phyloP scores from a whole-genome alignment of 2,888 invertebrate genomes.

The Zaprionus bogoriensis region DNA sequence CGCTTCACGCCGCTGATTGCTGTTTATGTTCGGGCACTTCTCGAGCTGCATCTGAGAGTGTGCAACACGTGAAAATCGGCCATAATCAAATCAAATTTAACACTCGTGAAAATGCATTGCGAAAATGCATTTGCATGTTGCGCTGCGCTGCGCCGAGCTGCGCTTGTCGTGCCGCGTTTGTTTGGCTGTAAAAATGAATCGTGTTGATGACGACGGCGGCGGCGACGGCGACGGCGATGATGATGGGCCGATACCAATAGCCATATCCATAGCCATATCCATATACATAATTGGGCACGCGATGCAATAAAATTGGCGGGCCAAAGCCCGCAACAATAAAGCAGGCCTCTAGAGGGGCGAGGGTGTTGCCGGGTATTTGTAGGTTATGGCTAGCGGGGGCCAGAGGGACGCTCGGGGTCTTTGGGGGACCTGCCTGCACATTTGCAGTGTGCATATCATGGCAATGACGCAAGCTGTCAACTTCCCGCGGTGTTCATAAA shows the following conservation, averaged over 20 bases:
- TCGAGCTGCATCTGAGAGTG: slow-evolving; percentile 9
- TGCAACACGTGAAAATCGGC: slow-evolving; percentile 54
- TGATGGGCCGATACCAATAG: slow-evolving; percentile 60
- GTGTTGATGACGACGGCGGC: slow-evolving; percentile 37
- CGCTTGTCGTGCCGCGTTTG: slow-evolving; percentile 15
- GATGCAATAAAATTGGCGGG: slow-evolving; percentile 71
- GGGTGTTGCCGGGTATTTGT: slow-evolving; percentile 2
- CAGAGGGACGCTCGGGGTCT: background rate
- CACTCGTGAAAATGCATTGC: slow-evolving; percentile 39
- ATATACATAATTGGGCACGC: slow-evolving; percentile 73
- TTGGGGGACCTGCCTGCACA: slow-evolving; percentile 18
- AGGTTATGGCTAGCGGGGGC: background rate
- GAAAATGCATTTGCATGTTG: slow-evolving; percentile 37
- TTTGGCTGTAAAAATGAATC: slow-evolving; percentile 42
- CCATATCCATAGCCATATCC: slow-evolving; percentile 51
- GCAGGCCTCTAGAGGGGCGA: slow-evolving; percentile 7
- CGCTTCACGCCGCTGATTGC: background rate
- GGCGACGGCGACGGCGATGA: slow-evolving; percentile 20
- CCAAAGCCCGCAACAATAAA: slow-evolving; percentile 24
- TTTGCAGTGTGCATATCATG: slow-evolving; percentile 69
- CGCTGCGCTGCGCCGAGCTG: slow-evolving; percentile 1
- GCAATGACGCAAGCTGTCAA: slow-evolving; percentile 79
- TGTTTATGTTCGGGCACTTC: background rate
- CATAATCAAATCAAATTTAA: slow-evolving; percentile 61
- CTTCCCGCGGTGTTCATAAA: slow-evolving; percentile 80